Base-by-base conservation (phyloP, 2,113 vertebrate species). In the Gymnobelideus leadbeateri region DNA sequence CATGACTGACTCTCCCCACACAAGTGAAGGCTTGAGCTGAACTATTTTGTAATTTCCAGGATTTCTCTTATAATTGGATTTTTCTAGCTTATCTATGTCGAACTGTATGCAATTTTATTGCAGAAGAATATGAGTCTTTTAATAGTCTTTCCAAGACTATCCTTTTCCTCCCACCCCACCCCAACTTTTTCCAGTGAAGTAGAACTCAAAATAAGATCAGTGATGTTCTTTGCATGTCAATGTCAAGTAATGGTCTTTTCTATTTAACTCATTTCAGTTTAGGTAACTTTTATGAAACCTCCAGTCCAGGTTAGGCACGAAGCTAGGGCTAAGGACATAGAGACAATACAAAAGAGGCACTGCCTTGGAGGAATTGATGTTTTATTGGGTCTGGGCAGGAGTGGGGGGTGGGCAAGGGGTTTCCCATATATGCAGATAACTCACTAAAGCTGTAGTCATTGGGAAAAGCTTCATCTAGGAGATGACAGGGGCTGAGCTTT, bases 31-130 rank as follows among this genome's bases (percentile, higher is more conserved):
- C 68, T 84, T 23, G 37, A 77, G 14, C 68, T n/a, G 16, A 5
- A n/a, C 37, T 77, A 19, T 77, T 77, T 77, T 77, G 68, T 77
- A 77, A 77, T 77, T 77, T 77, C 37, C 16, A 77, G 37, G 2
- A 91, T 77, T 91, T 95, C 46, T 54, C 31, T 50, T 31, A 6
- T 91, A 93, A 91, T 93, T 84, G 50, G 23, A 1, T 91, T 84
- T 93, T 95, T 5, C n/a, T 93, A 84, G 9, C 52, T 89, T 53
- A 46, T 25, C 54, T 23, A 91, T 51, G 46, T 25, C 49, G 89
- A 89, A 92, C 3, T 52, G 24, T 0, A 52, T 61, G 25, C 54
- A 26, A 24, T 47, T 49, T 91, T 91, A 91, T 94, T 57, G 51
- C n/a, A 55, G 37, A 92, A 91, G 89, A 37, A n/a, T 49, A 53